Conservation (phyloP, 1,140 invertebrate species). For the Chlorops oryzae region DNA sequence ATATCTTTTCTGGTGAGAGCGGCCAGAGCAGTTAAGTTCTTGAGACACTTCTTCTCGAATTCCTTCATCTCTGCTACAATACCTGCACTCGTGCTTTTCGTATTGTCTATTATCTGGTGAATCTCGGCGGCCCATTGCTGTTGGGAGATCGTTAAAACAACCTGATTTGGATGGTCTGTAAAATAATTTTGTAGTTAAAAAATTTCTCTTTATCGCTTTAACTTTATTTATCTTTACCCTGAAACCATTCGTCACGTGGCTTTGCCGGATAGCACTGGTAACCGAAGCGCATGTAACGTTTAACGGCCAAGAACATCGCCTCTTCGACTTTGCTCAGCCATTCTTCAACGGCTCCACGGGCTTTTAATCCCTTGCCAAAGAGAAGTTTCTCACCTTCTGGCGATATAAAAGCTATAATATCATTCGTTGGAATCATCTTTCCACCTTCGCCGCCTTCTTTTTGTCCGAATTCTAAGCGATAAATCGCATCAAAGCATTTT, state of each 20-base stretch:
- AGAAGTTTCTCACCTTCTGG: slow-evolving; percentile 75
- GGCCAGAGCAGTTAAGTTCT: slow-evolving; percentile 73
- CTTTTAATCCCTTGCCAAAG: slow-evolving; percentile 74
- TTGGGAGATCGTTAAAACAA: slow-evolving; percentile 74
- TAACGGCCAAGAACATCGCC: slow-evolving; percentile 72
- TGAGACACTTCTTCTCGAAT: slow-evolving; percentile 65
- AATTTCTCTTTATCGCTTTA: slow-evolving; percentile 5
- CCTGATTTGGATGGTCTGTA: slow-evolving; percentile 51
- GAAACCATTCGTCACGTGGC: slow-evolving; percentile 43
- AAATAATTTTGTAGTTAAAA: too few species aligned
- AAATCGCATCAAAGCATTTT: slow-evolving; percentile 84
- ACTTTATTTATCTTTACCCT: slow-evolving; percentile 15
- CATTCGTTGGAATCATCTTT: slow-evolving; percentile 57
- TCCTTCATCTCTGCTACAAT: slow-evolving; percentile 54
- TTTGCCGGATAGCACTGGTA: slow-evolving; percentile 44
- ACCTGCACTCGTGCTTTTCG: slow-evolving; percentile 29
- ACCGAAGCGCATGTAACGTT: slow-evolving; percentile 65
- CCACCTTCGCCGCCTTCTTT: slow-evolving; percentile 45
- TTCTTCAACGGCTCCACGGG: slow-evolving; percentile 80
- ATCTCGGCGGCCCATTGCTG: slow-evolving; percentile 78
- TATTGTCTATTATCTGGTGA: slow-evolving; percentile 62
- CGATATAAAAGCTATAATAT: slow-evolving; percentile 80
- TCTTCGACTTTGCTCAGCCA: slow-evolving; percentile 83
- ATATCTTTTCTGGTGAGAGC: slow-evolving; percentile 67
- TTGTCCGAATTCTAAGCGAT: slow-evolving; percentile 68